Conservation (phyloP, 2,888 invertebrate species). For the Romanomermis culicivorax region DNA sequence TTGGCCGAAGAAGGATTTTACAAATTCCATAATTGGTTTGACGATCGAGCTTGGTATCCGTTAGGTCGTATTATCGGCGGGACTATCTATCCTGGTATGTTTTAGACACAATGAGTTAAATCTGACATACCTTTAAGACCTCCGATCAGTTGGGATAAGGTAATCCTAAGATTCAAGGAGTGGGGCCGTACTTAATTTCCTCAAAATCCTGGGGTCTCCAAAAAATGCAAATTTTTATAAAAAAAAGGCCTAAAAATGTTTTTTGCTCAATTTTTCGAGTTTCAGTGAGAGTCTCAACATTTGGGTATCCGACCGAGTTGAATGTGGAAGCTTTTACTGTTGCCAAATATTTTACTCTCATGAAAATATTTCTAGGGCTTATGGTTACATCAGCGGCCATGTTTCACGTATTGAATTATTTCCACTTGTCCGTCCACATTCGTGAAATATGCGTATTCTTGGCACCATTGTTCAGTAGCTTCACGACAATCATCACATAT, state of each 20-base stretch:
- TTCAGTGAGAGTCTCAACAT: too few relatives aligned
- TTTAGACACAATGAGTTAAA: too few relatives aligned
- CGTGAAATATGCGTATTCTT: conserved; percentile 90
- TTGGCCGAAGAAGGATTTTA: conserved; percentile 86
- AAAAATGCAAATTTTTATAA: too few relatives aligned
- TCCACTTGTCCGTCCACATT: conserved; percentile 76
- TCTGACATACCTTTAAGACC: too few relatives aligned
- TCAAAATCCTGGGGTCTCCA: too few relatives aligned
- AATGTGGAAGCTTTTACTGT: neutral
- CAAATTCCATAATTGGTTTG: conserved; percentile 93
- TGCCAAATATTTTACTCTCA: conserved; percentile 4
- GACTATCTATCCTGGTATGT: conserved; percentile 57
- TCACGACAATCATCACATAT: conserved; percentile 84
- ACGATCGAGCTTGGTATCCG: conserved; percentile 91
- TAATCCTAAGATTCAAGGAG: too few relatives aligned
- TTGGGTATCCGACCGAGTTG: too few relatives aligned
- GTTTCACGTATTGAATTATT: conserved; percentile 54
- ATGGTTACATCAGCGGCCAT: conserved; percentile 84
- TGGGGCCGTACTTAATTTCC: too few relatives aligned
- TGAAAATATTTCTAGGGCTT: conserved; percentile 41
- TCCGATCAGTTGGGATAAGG: too few relatives aligned
- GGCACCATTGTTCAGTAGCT: conserved; percentile 77
- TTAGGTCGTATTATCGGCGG: conserved; percentile 86
- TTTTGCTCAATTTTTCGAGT: too few relatives aligned
- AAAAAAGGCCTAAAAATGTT: too few relatives aligned